Conservation (phyloP, 1,140 invertebrate species). For the Conopomorpha cramerella region DNA sequence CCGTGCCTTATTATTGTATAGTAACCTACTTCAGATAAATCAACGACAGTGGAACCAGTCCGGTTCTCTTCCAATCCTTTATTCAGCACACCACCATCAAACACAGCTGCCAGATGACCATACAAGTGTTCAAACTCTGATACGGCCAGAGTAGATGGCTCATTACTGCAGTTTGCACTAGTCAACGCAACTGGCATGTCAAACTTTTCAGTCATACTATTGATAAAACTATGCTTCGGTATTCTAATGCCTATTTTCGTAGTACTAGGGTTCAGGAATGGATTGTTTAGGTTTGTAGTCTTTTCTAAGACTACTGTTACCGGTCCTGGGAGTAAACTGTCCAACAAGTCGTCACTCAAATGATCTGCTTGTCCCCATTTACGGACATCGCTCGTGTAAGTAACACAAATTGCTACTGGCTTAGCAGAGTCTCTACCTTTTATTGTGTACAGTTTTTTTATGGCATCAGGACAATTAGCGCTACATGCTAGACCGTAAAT, state of each 20-base stretch:
- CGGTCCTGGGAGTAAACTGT: conserved; percentile 86
- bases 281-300: conserved; percentile 71
- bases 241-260: conserved; percentile 89
- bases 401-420: conserved; percentile 90
- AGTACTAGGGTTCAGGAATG: conserved; percentile 77
- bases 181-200: conserved; percentile 86
- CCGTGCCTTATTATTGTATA: conserved; percentile 82
- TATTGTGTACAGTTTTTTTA: conserved; percentile 80
- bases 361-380: conserved; percentile 79
- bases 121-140: conserved; percentile 85
- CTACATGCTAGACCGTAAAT: conserved; percentile 92
- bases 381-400: conserved; percentile 68
- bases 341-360: conserved; percentile 70
- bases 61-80: conserved; percentile 61
- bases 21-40: conserved; percentile 72
- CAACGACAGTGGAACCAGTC: conserved; percentile 89
- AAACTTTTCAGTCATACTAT: conserved; percentile 67
- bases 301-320: conserved; percentile 88
- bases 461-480: conserved; percentile 75
- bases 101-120: conserved; percentile 77
- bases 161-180: conserved; percentile 88
- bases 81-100: conserved; percentile 77
- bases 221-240: conserved; percentile 81
- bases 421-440: conserved; percentile 86
- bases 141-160: conserved; percentile 75